These are phyloP conservation scores for Formicarius rufipectus DNA, from an alignment of 2,113 vertebrate species.

Conservation along the genomic window DNA sequence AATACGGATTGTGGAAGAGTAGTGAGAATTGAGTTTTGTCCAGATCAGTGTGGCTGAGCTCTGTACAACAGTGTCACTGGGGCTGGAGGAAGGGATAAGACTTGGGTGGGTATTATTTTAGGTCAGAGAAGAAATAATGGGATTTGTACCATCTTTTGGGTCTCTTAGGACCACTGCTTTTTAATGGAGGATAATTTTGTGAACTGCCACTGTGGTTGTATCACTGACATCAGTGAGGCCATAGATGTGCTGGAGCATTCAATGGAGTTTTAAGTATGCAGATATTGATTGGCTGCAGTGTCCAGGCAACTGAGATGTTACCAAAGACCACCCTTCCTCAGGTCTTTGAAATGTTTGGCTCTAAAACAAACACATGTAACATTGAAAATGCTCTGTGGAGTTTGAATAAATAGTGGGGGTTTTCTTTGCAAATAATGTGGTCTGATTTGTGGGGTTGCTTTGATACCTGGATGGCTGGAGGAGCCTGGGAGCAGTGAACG, in stretches of 20 bases:
- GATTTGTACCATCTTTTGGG: not conserved
- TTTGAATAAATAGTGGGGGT: not conserved
- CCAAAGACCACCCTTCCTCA: not conserved
- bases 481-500: not conserved
- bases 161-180: not conserved
- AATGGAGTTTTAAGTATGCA: not conserved
- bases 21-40: not conserved
- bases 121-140: not conserved
- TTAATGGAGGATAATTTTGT: not conserved
- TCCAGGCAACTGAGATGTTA: not conserved
- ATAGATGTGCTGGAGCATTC: not conserved
- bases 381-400: not conserved
- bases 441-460: not conserved
- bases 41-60: not conserved
- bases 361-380: not conserved
- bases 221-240: not conserved
- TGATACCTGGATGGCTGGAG: not conserved
- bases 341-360: not conserved
- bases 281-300: not conserved
- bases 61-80: not conserved
- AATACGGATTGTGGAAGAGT: not conserved
- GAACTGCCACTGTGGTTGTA: not conserved
- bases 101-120: not conserved
- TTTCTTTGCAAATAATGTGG: not conserved
- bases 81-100: not conserved